Evolutionary conservation across 2,888 invertebrate genomes (phyloP).

Genomic region (Synanthedon myopaeformis): DNA sequence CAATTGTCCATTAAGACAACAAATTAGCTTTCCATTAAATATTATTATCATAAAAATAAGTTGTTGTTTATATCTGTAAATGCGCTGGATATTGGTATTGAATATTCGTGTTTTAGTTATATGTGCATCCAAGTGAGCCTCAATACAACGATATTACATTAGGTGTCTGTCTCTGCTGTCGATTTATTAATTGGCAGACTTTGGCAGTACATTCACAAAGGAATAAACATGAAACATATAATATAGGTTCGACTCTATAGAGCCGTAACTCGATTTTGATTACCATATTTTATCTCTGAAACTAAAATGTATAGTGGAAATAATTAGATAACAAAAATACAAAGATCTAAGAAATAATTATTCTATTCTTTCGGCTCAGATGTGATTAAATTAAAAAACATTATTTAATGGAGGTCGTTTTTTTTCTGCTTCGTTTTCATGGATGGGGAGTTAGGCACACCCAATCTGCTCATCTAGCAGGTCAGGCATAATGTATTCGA

Average conservation of each 20-base stretch:
- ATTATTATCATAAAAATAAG: too few relatives aligned
- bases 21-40: too few relatives aligned
- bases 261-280: too few relatives aligned
- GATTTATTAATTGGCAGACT: neutral
- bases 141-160: neutral
- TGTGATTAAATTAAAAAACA: neutral
- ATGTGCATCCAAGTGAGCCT: neutral
- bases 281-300: too few relatives aligned
- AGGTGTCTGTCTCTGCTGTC: neutral
- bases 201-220: neutral
- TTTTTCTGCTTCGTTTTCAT: neutral
- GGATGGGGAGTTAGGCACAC: slow-evolving; percentile 5
- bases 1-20: too few relatives aligned
- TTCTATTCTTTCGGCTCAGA: neutral
- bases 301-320: neutral
- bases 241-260: neutral
- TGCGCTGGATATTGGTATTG: too few relatives aligned
- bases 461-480: slow-evolving; percentile 14
- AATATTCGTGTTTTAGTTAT: too few relatives aligned
- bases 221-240: neutral
- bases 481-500: slow-evolving; percentile 34
- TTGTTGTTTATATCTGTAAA: too few relatives aligned
- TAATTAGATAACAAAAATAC: neutral
- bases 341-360: neutral
- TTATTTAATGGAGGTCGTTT: neutral